Percentiles rank a stretch among this genome's conserved stretches.
These are phyloP conservation scores for Catocala sponsa DNA, from an alignment of 2,888 invertebrate genomes.

Conservation along the genomic window DNA sequence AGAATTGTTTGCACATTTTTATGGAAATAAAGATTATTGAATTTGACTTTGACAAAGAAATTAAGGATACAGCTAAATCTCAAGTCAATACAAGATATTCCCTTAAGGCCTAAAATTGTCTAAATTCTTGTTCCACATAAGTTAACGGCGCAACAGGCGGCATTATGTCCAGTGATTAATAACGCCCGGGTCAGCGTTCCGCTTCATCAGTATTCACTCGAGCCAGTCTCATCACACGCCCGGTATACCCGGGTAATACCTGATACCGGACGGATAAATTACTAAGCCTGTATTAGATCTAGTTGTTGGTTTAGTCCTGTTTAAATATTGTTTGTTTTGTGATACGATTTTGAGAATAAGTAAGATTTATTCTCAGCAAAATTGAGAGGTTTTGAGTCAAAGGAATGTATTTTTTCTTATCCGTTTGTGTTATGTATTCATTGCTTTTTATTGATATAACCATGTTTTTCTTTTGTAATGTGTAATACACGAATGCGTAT, in stretches of 20 bases:
- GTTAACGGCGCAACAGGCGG: conserved; percentile 54
- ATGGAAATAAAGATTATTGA: too few species aligned
- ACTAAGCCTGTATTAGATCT: conserved; percentile 51
- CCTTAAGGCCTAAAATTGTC: conserved; percentile 2
- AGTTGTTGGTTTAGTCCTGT: conserved; percentile 39
- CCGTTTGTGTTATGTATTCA: neutral
- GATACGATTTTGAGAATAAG: neutral
- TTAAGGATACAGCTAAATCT: neutral
- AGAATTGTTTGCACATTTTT: too few species aligned
- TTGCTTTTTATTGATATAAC: neutral
- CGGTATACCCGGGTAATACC: conserved; percentile 59
- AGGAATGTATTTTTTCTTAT: neutral
- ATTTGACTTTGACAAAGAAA: too few species aligned
- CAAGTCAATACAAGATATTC: neutral
- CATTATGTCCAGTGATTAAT: conserved; percentile 62
- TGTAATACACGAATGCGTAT: conserved; percentile 11
- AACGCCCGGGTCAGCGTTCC: conserved; percentile 57
- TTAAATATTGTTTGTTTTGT: neutral
- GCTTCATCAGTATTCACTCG: conserved; percentile 75
- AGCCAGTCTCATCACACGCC: conserved; percentile 65
- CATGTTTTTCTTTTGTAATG: conserved; percentile 7
- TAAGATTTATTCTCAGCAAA: neutral
- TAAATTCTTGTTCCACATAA: conserved; percentile 3
- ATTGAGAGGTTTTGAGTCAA: neutral
- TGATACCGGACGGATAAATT: conserved; percentile 50